These are phyloP conservation scores for Argynnis bischoffii DNA, from an alignment of 2,888 invertebrate species.

Conservation along the genomic window DNA sequence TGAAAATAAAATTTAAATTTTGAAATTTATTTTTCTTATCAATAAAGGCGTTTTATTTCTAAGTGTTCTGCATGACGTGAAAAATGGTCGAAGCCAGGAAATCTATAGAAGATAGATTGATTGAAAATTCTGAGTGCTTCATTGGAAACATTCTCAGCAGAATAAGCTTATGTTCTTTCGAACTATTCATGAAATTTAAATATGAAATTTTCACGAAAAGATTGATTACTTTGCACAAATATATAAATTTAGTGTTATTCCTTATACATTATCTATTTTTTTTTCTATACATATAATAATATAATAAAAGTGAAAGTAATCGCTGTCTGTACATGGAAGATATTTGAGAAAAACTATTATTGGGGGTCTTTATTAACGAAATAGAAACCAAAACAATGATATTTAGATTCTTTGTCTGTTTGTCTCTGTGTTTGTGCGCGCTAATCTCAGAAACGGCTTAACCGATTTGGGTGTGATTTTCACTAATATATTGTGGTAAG, in stretches of 20 bases:
- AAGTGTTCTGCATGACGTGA: slow-evolving; percentile 26
- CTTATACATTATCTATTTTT: too few species aligned
- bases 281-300: too few species aligned
- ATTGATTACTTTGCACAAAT: slow-evolving; percentile 12
- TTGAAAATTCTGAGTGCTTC: slow-evolving; percentile 15
- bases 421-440: too few species aligned
- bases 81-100: slow-evolving; percentile 31
- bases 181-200: slow-evolving; percentile 20
- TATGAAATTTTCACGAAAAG: slow-evolving; percentile 10
- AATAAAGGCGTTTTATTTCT: slow-evolving; percentile 20
- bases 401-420: too few species aligned
- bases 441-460: too few species aligned
- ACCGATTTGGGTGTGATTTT: too few species aligned
- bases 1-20: background rate
- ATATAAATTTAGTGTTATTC: background rate
- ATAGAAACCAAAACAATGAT: too few species aligned
- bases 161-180: slow-evolving; percentile 17
- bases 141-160: slow-evolving; percentile 13
- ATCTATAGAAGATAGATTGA: slow-evolving; percentile 31
- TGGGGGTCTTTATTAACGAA: too few species aligned
- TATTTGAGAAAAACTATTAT: too few species aligned
- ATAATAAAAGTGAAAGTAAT: too few species aligned
- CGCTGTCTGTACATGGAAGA: too few species aligned
- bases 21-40: slow-evolving; percentile 6
- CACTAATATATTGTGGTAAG: too few species aligned